A percentile compares a stretch with the other conserved stretches of the same genome.
Evolutionary conservation across 2,797 vertebrate genomes (phyloP).

Genomic region (Xenentodon cancila): DNA sequence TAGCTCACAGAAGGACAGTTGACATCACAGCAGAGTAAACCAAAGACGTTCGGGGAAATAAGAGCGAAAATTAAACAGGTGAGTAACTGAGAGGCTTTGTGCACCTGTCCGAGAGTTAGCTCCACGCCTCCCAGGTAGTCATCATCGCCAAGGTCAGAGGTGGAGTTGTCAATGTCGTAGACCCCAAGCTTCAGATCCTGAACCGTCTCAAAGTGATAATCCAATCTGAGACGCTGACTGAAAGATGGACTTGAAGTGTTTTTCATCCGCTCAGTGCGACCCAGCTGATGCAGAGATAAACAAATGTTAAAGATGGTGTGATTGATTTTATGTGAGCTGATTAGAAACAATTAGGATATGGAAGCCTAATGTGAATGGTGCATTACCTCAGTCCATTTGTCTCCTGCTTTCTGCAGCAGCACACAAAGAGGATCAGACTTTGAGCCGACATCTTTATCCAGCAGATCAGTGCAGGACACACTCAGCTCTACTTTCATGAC

Average conservation of each 20-base stretch:
- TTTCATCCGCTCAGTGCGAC: constrained; percentile 85
- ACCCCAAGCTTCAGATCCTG: constrained; percentile 89
- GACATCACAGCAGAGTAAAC: too few species aligned
- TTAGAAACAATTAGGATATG: not conserved
- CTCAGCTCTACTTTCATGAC: constrained; percentile 88
- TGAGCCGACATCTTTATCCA: constrained; percentile 91
- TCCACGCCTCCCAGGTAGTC: constrained; percentile 92
- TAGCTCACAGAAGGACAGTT: too few species aligned
- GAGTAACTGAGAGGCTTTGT: too few species aligned
- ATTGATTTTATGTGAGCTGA: not conserved
- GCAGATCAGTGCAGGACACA: constrained; percentile 87
- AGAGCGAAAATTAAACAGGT: too few species aligned
- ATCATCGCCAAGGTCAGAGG: constrained; percentile 86
- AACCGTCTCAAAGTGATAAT: constrained; percentile 93
- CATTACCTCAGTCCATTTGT: constrained; percentile 89
- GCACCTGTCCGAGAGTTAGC: constrained; percentile 91
- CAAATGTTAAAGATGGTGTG: accelerated
- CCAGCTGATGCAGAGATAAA: constrained; percentile 73
- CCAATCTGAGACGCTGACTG: constrained; percentile 86
- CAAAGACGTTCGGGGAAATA: too few species aligned
- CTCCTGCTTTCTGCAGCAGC: constrained; percentile 85
- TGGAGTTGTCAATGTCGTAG: constrained; percentile 94
- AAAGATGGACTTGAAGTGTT: constrained; percentile 90
- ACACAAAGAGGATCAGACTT: constrained; percentile 93
- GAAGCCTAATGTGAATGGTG: not conserved